Percentiles rank a stretch among this genome's conserved stretches.
phyloP scores from a whole-genome alignment of 2,113 vertebrate species.

The Alexandromys fortis region DNA sequence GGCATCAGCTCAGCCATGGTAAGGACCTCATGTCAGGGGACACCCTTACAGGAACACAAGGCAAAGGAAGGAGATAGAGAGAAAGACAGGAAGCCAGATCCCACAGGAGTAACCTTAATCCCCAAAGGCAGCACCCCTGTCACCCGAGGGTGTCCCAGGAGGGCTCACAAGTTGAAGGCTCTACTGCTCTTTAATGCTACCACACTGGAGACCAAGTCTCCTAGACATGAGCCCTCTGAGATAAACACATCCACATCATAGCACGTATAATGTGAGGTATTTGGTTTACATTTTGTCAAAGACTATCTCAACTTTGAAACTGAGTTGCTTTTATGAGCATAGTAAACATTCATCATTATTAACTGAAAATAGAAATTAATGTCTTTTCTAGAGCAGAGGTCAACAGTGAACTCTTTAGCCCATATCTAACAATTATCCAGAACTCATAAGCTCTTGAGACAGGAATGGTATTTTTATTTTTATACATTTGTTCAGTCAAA shows the following conservation, averaged over 20 bases:
- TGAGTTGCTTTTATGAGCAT: neutral
- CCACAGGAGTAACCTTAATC: no score
- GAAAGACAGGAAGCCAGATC: no score
- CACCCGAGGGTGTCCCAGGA: neutral
- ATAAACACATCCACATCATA: neutral
- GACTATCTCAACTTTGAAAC: neutral
- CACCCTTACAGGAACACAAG: neutral
- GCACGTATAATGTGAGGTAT: neutral
- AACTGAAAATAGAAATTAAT: neutral
- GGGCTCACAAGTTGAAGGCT: neutral
- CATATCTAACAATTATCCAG: neutral
- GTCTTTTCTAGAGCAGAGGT: neutral
- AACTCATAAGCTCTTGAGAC: neutral
- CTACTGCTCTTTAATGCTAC: neutral
- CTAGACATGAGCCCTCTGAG: neutral
- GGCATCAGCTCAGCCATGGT: neutral
- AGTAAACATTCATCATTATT: neutral
- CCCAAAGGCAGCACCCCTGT: no score
- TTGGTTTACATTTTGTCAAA: constrained; percentile 40
- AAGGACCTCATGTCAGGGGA: neutral
- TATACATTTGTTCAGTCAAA: neutral
- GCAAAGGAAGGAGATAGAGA: neutral
- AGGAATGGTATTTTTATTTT: constrained; percentile 21
- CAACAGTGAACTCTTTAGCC: neutral
- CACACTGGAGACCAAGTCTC: neutral